Evolutionary conservation across 64 coral and sea anemone species (phyloP).

Genomic region (Dendronephthya gigantea): DNA sequence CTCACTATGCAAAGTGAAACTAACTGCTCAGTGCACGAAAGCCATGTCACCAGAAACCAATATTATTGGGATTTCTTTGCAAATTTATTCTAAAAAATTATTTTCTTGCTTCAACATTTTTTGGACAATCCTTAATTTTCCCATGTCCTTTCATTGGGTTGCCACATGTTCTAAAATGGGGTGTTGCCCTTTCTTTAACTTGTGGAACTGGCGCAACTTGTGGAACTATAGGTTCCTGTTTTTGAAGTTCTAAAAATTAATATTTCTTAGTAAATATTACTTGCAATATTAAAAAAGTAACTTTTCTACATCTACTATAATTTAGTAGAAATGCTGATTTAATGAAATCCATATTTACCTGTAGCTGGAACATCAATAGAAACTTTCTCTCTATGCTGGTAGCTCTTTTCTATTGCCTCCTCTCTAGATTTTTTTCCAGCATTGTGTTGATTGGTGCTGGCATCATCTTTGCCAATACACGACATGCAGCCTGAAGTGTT

Average conservation of each 20-base stretch:
- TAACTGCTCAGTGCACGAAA: not conserved
- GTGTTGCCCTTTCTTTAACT: constrained; percentile 8
- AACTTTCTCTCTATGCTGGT: constrained; percentile 1
- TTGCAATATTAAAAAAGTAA: not conserved
- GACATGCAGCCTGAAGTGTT: not conserved
- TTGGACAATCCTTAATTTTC: constrained; percentile 12
- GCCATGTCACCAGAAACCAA: not conserved
- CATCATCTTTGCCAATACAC: not conserved
- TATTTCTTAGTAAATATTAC: not conserved
- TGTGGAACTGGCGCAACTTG: not conserved
- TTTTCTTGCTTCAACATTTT: not conserved
- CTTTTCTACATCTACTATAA: no score
- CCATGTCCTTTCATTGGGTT: constrained; percentile 19
- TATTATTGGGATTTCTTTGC: not conserved
- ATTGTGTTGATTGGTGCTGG: constrained; percentile 5
- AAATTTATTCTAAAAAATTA: not conserved
- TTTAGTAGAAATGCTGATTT: not conserved
- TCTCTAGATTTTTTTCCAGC: not conserved
- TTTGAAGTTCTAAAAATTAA: not conserved
- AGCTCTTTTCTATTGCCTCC: not conserved
- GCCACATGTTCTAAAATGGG: constrained; percentile 11
- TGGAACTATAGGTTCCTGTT: not conserved
- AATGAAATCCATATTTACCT: not conserved
- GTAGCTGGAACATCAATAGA: not conserved
- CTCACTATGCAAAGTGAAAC: no score